A percentile compares a stretch with the other conserved stretches of the same genome.
Evolutionary conservation across 2,113 vertebrate species (phyloP).

Genomic region (Prolemur simus): DNA sequence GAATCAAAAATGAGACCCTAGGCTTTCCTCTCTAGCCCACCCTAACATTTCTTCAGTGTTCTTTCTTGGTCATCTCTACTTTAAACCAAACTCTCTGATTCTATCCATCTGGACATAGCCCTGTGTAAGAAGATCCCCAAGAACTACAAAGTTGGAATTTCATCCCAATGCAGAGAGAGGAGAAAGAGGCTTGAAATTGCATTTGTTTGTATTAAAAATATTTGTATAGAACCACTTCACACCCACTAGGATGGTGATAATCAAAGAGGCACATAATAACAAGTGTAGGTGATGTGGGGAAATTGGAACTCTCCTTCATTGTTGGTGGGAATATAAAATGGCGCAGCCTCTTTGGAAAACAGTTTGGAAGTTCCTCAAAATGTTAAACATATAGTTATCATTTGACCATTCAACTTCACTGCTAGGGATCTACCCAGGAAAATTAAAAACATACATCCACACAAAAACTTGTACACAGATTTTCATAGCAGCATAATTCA

Average conservation of each 20-base stretch:
- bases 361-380: neutral
- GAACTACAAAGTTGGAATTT: neutral
- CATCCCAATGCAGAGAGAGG: neutral
- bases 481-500: neutral
- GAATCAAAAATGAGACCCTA: neutral
- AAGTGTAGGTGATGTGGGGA: neutral
- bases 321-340: neutral
- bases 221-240: neutral
- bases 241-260: neutral
- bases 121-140: neutral
- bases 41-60: neutral
- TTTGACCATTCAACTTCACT: neutral
- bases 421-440: neutral
- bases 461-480: neutral
- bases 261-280: neutral
- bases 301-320: neutral
- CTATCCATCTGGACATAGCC: neutral
- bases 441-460: neutral
- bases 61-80: neutral
- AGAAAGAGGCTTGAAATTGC: neutral
- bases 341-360: neutral
- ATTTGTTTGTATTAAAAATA: neutral
- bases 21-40: neutral
- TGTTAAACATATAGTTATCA: neutral
- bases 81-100: neutral